A percentile compares a stretch with the other conserved stretches of the same genome.
Conservation (phyloP, 2,113 vertebrate genomes). For the Heptranchias perlo region DNA sequence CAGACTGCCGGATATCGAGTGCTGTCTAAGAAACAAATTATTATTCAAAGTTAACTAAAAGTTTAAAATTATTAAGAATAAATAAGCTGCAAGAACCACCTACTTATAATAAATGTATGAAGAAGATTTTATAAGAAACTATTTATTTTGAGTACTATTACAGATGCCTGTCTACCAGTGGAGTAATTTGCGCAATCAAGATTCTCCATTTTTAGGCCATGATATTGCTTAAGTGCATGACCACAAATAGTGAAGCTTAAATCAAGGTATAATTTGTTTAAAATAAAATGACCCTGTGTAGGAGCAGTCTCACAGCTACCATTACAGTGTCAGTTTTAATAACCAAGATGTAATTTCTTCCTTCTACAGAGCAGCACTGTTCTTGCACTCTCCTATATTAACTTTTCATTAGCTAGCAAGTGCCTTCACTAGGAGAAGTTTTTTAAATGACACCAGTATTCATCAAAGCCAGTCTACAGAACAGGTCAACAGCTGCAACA, state of each 20-base stretch:
- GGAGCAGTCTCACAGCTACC: background rate
- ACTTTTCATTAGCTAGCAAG: background rate
- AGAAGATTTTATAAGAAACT: no score
- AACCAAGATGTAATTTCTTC: background rate
- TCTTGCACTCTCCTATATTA: background rate
- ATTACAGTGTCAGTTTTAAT: background rate
- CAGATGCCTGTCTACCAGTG: background rate
- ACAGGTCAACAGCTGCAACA: background rate
- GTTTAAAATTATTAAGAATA: background rate
- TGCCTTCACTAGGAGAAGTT: background rate
- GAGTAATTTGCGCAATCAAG: background rate
- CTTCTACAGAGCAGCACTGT: background rate
- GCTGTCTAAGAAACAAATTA: constrained; percentile 67
- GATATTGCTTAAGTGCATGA: background rate
- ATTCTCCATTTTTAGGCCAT: background rate
- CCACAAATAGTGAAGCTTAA: background rate
- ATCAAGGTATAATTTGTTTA: background rate
- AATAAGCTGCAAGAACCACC: background rate
- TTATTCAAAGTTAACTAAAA: background rate
- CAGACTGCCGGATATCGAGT: constrained; percentile 94
- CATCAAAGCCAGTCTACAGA: background rate
- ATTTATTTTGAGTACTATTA: background rate
- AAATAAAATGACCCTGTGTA: background rate
- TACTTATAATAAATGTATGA: no score
- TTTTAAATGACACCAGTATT: background rate